Conservation (phyloP, 2,113 vertebrate species). For the Isurus oxyrinchus region DNA sequence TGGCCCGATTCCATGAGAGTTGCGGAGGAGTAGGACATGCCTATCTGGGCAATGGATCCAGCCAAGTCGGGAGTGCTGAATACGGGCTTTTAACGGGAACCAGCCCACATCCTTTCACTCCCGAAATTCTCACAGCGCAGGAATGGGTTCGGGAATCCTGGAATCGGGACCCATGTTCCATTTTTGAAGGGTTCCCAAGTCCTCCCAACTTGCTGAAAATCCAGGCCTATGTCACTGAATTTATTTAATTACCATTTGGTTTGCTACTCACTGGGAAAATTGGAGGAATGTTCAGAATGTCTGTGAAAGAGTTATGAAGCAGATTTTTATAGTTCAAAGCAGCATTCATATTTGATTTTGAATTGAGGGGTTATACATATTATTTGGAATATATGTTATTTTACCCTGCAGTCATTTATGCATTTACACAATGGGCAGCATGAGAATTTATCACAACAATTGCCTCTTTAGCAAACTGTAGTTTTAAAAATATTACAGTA, state of each 20-base stretch:
- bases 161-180: no score
- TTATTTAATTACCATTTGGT: not conserved
- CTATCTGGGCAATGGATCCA: no score
- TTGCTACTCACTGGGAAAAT: not conserved
- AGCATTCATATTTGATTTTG: not conserved
- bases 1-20: no score
- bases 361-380: not conserved
- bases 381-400: not conserved
- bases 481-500: not conserved
- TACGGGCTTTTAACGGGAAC: no score
- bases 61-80: no score
- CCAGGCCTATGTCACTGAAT: not conserved
- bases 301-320: not conserved
- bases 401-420: not conserved
- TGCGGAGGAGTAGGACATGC: no score
- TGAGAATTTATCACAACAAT: not conserved
- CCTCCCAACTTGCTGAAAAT: no score
- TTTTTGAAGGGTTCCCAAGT: no score
- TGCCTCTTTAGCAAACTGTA: not conserved
- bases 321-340: conserved; percentile 3
- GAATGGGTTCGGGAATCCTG: no score
- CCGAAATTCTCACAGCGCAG: no score
- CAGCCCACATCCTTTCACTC: no score
- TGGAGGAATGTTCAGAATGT: not conserved
- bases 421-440: not conserved